Conservation (phyloP, 2,888 invertebrate genomes). For the Oligia fasciuncula region DNA sequence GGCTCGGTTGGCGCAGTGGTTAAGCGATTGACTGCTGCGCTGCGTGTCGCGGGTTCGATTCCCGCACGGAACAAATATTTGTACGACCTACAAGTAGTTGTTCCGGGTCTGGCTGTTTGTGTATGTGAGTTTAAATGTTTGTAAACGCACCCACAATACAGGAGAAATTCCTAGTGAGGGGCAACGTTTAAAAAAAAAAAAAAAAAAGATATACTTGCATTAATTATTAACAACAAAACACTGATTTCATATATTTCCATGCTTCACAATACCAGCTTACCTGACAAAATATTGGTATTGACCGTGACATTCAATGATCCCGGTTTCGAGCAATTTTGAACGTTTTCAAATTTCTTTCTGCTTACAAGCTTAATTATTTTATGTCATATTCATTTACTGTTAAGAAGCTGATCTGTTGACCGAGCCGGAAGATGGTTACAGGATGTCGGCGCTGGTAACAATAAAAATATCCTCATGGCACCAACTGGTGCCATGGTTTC, state of each 20-base stretch:
- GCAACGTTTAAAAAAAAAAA: too few relatives aligned
- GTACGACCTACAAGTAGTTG: too few relatives aligned
- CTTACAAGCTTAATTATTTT: not conserved
- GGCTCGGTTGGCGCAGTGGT: too few relatives aligned
- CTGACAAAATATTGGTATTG: slow-evolving; percentile 2
- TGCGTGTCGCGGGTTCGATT: too few relatives aligned
- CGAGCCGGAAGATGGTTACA: not conserved
- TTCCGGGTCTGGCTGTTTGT: too few relatives aligned
- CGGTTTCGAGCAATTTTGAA: slow-evolving; percentile 10
- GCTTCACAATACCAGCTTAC: not conserved
- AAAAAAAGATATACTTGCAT: not conserved
- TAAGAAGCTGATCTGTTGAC: slow-evolving; percentile 3
- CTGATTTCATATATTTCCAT: not conserved
- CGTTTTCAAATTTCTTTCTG: not conserved
- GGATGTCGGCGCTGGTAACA: not conserved
- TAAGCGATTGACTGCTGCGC: too few relatives aligned
- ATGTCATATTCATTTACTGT: not conserved
- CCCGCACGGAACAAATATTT: too few relatives aligned
- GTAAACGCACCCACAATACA: too few relatives aligned
- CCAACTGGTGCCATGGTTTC: too few relatives aligned
- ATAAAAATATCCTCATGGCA: too few relatives aligned
- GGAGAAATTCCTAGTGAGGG: too few relatives aligned
- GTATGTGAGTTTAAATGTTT: too few relatives aligned
- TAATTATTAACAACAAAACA: not conserved
- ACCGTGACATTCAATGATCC: slow-evolving; percentile 13